Base-by-base conservation (phyloP, 2,113 vertebrate species). In the Dicaeum eximium region DNA sequence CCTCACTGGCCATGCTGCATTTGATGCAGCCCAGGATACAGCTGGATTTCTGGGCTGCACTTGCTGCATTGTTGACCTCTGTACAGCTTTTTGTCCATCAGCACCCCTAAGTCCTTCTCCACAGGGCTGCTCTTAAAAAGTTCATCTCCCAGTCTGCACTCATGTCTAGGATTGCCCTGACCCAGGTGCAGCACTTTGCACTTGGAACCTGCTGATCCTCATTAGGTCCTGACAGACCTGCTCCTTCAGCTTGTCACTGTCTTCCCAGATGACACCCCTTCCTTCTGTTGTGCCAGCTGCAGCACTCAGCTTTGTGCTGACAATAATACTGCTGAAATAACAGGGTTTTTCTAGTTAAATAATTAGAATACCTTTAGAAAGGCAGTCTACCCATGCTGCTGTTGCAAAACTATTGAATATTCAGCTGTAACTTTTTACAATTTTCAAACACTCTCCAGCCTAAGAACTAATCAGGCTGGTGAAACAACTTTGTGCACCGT, bases 351-450 rank as follows among this genome's bases (percentile, higher is more conserved):
- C 45, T 33, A 30, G 30, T 58, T 65, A 67, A 56, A 40, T 86
- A 90, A 93, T 84, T 38, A 88, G 78, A 92, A 15, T 51, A 64
- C 60, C 80, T 94, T 96, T 20, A 65, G 67, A 92, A 91, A 74
- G 48, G 61, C 74, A 80, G 51, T 23, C 61, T 37, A 20, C 45
- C 24, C 30, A 38, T 42, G 40, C 82, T 50, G 62, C 35, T 64
- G 31, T 27, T 50, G 11, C 35, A 90, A 72, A 84, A 73, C 2
- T 42, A 69, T 37, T 84, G 15, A 16, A 33, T 83, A 80, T 92
- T 47, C 38, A 85, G 70, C 75, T 65, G 33, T 66, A 70, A 51
- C 23, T 18, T 56, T 13, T 27, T 13, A 50, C 7, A 27, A 13
- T 38, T 88, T 90, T 90, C 23, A 31, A 85, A 75, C 6, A 5